Conservation (phyloP, 2,113 vertebrate genomes). For the Sula dactylatra region DNA sequence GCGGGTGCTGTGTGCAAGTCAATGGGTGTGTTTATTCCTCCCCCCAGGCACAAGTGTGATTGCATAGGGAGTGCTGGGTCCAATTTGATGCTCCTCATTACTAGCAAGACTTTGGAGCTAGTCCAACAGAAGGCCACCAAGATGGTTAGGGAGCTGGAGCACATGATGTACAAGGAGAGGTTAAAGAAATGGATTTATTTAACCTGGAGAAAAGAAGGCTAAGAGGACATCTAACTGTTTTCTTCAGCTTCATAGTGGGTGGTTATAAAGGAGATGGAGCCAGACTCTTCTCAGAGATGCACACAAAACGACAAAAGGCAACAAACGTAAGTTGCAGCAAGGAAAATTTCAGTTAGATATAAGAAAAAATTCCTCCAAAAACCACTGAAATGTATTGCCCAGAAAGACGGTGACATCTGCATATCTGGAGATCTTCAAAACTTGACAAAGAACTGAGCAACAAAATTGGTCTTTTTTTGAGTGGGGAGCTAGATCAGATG, state of each 20-base stretch:
- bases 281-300: not conserved
- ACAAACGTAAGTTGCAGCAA: not conserved
- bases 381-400: not conserved
- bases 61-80: not conserved
- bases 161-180: not conserved
- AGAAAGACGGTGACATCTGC: not conserved
- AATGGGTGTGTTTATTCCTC: not conserved
- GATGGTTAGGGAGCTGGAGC: not conserved
- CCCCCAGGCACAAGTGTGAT: not conserved
- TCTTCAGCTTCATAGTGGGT: not conserved
- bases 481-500: not conserved
- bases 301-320: not conserved
- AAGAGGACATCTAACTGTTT: not conserved
- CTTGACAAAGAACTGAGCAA: not conserved
- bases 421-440: not conserved
- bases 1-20: not conserved
- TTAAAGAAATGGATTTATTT: not conserved
- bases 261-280: not conserved
- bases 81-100: not conserved
- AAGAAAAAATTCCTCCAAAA: not conserved
- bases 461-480: not conserved
- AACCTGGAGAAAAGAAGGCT: not conserved
- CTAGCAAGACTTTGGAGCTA: not conserved
- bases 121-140: not conserved
- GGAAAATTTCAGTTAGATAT: not conserved